Percentiles rank a stretch among this genome's conserved stretches.
phyloP scores from a whole-genome alignment of 2,797 vertebrate species.

The Clamator glandarius region DNA sequence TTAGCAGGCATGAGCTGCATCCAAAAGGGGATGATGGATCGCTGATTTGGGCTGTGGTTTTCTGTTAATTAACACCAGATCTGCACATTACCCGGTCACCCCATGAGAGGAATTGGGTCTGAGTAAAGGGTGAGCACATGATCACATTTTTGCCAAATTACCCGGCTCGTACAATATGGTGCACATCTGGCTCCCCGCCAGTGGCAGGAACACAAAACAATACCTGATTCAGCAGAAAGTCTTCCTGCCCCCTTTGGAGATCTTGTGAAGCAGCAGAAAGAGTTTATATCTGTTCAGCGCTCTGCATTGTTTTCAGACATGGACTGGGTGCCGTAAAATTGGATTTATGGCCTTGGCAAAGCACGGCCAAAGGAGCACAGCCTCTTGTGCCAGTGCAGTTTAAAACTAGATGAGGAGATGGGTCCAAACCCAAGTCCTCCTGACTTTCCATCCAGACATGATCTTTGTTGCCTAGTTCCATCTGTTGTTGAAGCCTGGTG shows the following conservation, averaged over 20 bases:
- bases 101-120: slow-evolving; percentile 55
- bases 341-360: neutral
- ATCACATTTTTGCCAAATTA: slow-evolving; percentile 53
- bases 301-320: slow-evolving; percentile 31
- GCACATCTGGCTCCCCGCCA: slow-evolving; percentile 43
- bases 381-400: neutral
- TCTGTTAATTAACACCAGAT: slow-evolving; percentile 57
- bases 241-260: slow-evolving; percentile 52
- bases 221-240: slow-evolving; percentile 69
- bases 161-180: slow-evolving; percentile 44
- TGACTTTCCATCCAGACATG: neutral
- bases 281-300: slow-evolving; percentile 47
- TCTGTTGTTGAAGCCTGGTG: neutral
- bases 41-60: slow-evolving; percentile 40
- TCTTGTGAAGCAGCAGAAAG: slow-evolving; percentile 59
- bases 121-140: slow-evolving; percentile 52
- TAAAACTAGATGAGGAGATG: neutral
- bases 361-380: slow-evolving; percentile 6
- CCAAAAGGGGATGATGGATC: slow-evolving; percentile 49
- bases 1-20: slow-evolving; percentile 21
- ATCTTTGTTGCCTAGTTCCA: neutral
- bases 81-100: slow-evolving; percentile 7
- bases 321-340: slow-evolving; percentile 35
- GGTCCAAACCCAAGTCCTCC: neutral
- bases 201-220: neutral